Evolutionary conservation across 2,797 vertebrate genomes (phyloP).

Genomic region (Brachyalestes nurse): DNA sequence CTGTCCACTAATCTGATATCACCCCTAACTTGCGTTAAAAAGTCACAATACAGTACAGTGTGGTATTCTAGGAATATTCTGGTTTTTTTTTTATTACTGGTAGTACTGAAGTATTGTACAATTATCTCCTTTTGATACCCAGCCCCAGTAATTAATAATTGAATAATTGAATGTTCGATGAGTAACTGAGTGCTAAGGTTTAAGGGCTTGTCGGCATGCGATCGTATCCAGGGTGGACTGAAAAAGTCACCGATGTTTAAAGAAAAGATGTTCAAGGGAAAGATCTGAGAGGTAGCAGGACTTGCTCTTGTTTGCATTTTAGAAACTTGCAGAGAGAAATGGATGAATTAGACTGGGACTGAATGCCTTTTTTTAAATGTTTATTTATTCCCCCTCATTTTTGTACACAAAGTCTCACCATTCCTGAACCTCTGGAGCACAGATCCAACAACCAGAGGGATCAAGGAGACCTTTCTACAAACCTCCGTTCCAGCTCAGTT

Average conservation of each 20-base stretch:
- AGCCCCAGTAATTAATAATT: too few species aligned
- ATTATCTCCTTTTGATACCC: too few species aligned
- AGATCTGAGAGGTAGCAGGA: not conserved
- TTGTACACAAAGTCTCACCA: not conserved
- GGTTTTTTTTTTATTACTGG: too few species aligned
- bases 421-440: constrained; percentile 4
- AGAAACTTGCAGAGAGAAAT: not conserved
- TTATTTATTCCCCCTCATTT: not conserved
- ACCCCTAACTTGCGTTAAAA: too few species aligned
- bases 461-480: constrained; percentile 20
- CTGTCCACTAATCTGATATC: too few species aligned
- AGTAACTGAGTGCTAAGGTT: too few species aligned
- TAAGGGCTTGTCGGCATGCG: not conserved
- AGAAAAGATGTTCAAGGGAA: not conserved
- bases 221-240: not conserved
- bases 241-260: not conserved
- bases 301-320: not conserved
- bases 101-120: too few species aligned
- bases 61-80: too few species aligned
- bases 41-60: too few species aligned
- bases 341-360: not conserved
- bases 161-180: too few species aligned
- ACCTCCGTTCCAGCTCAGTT: constrained; percentile 17
- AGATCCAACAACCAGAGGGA: not conserved
- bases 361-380: not conserved